Base-by-base conservation (phyloP, 2,797 vertebrate genomes). In the Stomatorhinus walkeri region DNA sequence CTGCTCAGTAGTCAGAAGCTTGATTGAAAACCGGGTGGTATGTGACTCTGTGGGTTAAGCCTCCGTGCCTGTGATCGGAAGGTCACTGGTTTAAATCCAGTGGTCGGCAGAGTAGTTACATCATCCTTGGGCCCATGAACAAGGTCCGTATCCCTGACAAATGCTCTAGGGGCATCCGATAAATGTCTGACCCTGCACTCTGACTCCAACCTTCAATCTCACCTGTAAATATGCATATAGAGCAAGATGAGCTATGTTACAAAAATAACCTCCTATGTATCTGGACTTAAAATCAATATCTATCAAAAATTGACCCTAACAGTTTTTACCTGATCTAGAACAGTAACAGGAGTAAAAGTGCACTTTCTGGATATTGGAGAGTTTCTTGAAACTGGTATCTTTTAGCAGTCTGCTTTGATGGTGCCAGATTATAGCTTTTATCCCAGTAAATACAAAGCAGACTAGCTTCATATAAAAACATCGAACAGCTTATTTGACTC, bases 401-500 rank as follows among this genome's bases (percentile, higher is more conserved):
- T 48, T 83, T 83, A 64, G 16, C 40, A 12, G 79, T 12, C 79
- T 48, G 79, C 46, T 22, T 83, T 83, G 40, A 24, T 83, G 79
- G n/a, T 83, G 79, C 40, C 79, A 48, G 7, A 48, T 83, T 36
- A 40, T 72, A 36, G 43, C 43, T 7, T 43, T n/a, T 83, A 43
- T 8, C 43, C 8, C 19, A 48, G 79, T 83, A 43, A 83, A 22
- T 43, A n/a, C 79, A 46, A 83, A 83, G 24, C 76, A 48, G 40
- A 46, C 40, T 46, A 28, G 40, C 43, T 46, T 46, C 36, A 81
- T 9, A 43, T 48, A 43, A 79, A 40, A 79, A 91, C 89, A 90
- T 93, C 92, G 90, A 93, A 94, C 32, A 19, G 72, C 32, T 79
- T 19, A 43, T 19, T 40, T 19, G 32, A 36, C 32, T 76, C 90